Evolutionary conservation across 2,797 vertebrate species (phyloP), one percentile per base, ranked within the genome.

Genomic region (Paguma larvata): DNA sequence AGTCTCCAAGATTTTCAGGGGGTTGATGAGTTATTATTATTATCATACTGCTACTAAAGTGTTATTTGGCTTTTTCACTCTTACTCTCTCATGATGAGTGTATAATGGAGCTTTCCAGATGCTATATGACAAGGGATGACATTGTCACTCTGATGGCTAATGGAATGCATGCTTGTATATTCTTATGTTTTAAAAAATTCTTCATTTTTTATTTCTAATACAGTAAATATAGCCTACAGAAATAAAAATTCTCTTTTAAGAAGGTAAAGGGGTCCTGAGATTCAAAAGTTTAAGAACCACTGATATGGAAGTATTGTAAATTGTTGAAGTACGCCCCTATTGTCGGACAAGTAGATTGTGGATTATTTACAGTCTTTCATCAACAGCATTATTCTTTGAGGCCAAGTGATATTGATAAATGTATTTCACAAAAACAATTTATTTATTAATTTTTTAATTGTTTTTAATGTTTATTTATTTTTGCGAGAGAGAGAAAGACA

Each of bases 211-310:
- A 75, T 75, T 79, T 78, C 25, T 67, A 21, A 62, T 68, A 41
- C 3, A 51, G 41, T 89, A 85, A n/a, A 65, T 62, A 32, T 77
- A 51, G 41, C 5, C 63, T 51, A 44, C 10, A 34, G 53, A 90
- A 87, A 18, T 44, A 90, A 67, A 84, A 67, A 12, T 87, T 84
- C 56, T 73, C 23, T 79, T 83, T 87, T 92, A 65, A 83, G 51
- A 56, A 44, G 1, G 2, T 68, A 65, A 34, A 89, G 16, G 25
- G 5, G 30, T 62, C 1, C 21, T 44, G 30, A 73, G 34, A 72
- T 12, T 46, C 10, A n/a, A 70, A 77, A 82, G n/a, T 41, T 78
- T 56, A 59, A 78, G 65, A 88, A 53, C 30, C 4, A 12, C 62
- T 86, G 44, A 4, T 86, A 41, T 46, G 32, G 51, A 77, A 44